These are phyloP conservation scores for Riparia riparia DNA, from an alignment of 2,113 vertebrate species.

Conservation along the genomic window DNA sequence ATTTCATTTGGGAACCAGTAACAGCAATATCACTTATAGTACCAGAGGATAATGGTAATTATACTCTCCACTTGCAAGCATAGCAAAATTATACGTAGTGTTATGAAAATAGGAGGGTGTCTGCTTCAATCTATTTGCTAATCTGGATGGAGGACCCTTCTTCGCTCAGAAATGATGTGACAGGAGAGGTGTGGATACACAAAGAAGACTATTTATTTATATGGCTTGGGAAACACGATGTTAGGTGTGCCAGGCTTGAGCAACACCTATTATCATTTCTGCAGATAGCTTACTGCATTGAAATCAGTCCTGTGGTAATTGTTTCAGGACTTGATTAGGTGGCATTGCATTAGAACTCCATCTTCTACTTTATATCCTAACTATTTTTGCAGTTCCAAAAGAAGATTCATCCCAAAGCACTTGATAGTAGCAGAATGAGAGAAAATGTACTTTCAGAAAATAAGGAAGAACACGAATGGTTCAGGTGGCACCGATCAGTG, in stretches of 20 bases:
- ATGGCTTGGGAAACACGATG: constrained; percentile 22
- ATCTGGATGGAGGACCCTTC: constrained; percentile 17
- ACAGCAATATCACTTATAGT: neutral
- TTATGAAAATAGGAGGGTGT: neutral
- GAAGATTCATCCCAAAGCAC: neutral
- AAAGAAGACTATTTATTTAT: constrained; percentile 16
- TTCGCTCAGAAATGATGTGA: constrained; percentile 5
- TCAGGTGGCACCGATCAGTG: neutral
- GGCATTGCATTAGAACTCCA: neutral
- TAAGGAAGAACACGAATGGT: neutral
- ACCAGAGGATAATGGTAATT: neutral
- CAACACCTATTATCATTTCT: constrained; percentile 50
- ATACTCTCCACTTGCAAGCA: neutral
- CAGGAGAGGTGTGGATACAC: neutral
- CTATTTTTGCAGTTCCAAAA: neutral
- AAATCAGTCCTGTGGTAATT: constrained; percentile 40
- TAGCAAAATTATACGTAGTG: neutral
- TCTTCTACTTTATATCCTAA: neutral
- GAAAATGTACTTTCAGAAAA: neutral
- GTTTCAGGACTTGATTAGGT: neutral
- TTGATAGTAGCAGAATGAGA: neutral
- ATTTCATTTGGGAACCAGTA: neutral
- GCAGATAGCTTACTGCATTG: constrained; percentile 8
- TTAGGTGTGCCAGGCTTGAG: constrained; percentile 60
- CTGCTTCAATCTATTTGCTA: neutral